phyloP scores from a whole-genome alignment of 2,113 vertebrate genomes.

The Entosphenus tridentatus region DNA sequence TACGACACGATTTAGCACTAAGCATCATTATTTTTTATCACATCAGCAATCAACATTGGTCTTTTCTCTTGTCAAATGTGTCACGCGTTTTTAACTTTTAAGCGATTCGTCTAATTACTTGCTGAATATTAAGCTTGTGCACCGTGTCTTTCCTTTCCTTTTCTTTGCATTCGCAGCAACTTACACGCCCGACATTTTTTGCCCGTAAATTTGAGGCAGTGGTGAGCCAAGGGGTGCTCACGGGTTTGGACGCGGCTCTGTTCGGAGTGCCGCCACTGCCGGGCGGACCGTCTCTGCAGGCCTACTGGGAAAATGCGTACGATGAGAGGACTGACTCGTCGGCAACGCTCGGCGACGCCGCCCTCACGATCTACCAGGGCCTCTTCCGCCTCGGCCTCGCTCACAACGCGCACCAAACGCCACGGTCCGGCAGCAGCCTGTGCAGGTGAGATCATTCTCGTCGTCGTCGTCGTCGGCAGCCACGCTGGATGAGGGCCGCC shows the following conservation, averaged over 20 bases:
- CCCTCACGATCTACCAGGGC: slow-evolving; percentile 61
- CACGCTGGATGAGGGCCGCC: no score
- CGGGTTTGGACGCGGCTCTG: slow-evolving; percentile 65
- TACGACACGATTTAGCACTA: no score
- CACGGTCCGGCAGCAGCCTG: no score
- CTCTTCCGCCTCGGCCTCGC: slow-evolving; percentile 56
- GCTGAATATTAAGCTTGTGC: no score
- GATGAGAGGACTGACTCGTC: slow-evolving; percentile 51
- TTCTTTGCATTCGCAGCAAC: slow-evolving; percentile 37
- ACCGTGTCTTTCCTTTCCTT: no score
- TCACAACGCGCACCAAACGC: slow-evolving; percentile 13
- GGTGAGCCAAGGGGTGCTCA: slow-evolving; percentile 85
- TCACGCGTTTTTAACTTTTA: no score
- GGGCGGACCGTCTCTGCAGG: slow-evolving; percentile 40
- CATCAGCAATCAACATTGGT: no score
- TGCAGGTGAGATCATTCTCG: no score
- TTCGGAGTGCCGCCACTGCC: slow-evolving; percentile 43
- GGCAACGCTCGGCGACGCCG: slow-evolving; percentile 41
- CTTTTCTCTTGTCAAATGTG: no score
- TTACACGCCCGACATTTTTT: slow-evolving; percentile 77
- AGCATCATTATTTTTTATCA: no score
- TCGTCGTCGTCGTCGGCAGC: no score
- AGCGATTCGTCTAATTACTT: no score
- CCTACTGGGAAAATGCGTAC: slow-evolving; percentile 75
- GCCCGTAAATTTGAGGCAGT: slow-evolving; percentile 88